These are phyloP conservation scores for Plemyria rubiginata DNA, from an alignment of 2,888 invertebrate genomes.

Conservation along the genomic window DNA sequence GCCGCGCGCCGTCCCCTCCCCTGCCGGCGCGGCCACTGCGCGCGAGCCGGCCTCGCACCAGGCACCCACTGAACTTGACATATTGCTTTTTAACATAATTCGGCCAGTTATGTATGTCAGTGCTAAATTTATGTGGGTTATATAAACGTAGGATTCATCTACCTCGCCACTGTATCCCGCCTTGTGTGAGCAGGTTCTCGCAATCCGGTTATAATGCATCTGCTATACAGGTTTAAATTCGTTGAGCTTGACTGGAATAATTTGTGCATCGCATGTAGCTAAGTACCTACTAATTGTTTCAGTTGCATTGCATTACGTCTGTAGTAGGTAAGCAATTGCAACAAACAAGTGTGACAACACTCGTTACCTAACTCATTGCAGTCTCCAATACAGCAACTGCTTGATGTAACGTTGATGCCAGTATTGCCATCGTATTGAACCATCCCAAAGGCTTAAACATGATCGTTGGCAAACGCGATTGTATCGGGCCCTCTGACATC, in stretches of 20 bases:
- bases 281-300: conserved; percentile 50
- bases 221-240: conserved; percentile 37
- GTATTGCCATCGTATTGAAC: conserved; percentile 59
- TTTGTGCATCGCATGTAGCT: conserved; percentile 25
- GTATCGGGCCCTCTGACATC: conserved; percentile 64
- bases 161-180: conserved; percentile 5
- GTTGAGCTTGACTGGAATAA: conserved; percentile 24
- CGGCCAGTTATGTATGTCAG: conserved; percentile 65
- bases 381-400: conserved; percentile 60
- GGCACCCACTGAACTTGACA: conserved; percentile 80
- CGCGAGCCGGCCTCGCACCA: conserved; percentile 71
- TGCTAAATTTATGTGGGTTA: conserved; percentile 45
- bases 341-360: conserved; percentile 77
- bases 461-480: conserved; percentile 57
- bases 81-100: conserved; percentile 71
- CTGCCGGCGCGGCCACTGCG: conserved; percentile 43
- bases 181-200: conserved; percentile 22
- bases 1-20: conserved; percentile 41
- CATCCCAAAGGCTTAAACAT: conserved; percentile 56
- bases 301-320: conserved; percentile 65
- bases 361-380: conserved; percentile 76
- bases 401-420: conserved; percentile 69
- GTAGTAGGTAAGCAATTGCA: conserved; percentile 66
- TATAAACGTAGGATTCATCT: conserved; percentile 35
- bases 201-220: conserved; percentile 36